phyloP scores from a whole-genome alignment of 2,797 vertebrate genomes.

The Cichlasoma orientale region DNA sequence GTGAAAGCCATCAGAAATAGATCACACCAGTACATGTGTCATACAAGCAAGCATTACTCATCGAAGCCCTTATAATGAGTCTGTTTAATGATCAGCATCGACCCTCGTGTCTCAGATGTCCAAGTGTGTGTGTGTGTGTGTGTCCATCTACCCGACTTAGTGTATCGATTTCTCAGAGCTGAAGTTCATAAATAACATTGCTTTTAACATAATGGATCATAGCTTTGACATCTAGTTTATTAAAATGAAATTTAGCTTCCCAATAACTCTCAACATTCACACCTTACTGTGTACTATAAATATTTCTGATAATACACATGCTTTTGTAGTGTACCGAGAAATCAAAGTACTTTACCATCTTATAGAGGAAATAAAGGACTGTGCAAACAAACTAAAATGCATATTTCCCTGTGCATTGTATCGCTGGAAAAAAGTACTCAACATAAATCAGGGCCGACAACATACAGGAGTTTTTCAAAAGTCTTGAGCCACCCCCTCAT shows the following conservation, averaged over 20 bases:
- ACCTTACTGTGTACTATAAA: not conserved
- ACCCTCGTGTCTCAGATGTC: conserved; percentile 15
- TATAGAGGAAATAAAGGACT: not conserved
- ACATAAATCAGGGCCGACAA: no score
- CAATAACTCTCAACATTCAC: not conserved
- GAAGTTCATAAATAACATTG: not conserved
- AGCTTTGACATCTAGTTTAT: not conserved
- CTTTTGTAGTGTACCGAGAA: not conserved
- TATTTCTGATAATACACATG: not conserved
- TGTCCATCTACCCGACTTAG: not conserved
- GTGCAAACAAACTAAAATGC: no score
- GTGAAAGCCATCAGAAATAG: conserved; percentile 38
- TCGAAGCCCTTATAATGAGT: conserved; percentile 23
- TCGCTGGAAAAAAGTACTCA: no score
- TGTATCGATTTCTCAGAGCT: conserved; percentile 1
- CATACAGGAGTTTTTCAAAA: no score
- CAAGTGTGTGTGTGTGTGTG: not conserved
- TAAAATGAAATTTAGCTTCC: not conserved
- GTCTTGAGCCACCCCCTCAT: no score
- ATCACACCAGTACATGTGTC: conserved; percentile 12
- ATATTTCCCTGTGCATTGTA: no score
- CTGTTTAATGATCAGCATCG: conserved; percentile 34
- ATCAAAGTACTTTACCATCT: not conserved
- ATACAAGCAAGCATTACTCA: conserved; percentile 45
- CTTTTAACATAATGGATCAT: not conserved